Base-by-base conservation (phyloP, 2,888 invertebrate genomes). In the Colletes collaris region DNA sequence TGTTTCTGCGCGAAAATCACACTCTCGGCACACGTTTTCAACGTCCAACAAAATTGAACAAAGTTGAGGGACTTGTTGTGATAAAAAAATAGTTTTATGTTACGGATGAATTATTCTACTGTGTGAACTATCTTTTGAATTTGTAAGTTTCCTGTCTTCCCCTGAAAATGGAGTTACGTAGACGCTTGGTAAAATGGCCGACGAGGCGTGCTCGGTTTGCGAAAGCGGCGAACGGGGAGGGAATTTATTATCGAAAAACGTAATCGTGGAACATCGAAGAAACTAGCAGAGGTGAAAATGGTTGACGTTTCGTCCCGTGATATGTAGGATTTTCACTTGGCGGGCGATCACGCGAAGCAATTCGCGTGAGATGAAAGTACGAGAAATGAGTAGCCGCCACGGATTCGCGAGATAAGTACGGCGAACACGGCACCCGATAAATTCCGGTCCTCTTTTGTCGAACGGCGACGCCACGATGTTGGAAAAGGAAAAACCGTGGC, bases 361-460 rank as follows among this genome's bases (percentile, higher is more conserved):
- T 83, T 76, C 59, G 71, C 80, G 70, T 76, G 84, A 71, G 81
- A 83, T 73, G 81, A 83, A 83, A 83, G 83, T 83, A 49, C 65
- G 70, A 71, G 83, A 68, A 71, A 68, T 62, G 79, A 79, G 74
- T 56, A 62, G 67, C 67, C 71, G 53, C 19, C 44, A 37, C 40
- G 79, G 55, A 73, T 80, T 58, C 37, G 52, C 67, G 68, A 73
- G 79, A 80, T 80, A 80, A 80, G 50, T 65, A 49, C 66, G 67
- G 8, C 16, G 72, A 64, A 64, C 67, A 67, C 64, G 67, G 58
- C 68, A 68, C 55, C 60, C 56, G 16, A 79, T 79, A 79, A 77
- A 79, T 78, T 71, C 49, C 64, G 44, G 35, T 44, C 49, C 27
- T 44, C 37, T 67, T 71, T 77, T 46, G 62, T 63, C 55, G 56